Conservation (phyloP, 1,140 invertebrate genomes). For the Drosophila sproati region DNA sequence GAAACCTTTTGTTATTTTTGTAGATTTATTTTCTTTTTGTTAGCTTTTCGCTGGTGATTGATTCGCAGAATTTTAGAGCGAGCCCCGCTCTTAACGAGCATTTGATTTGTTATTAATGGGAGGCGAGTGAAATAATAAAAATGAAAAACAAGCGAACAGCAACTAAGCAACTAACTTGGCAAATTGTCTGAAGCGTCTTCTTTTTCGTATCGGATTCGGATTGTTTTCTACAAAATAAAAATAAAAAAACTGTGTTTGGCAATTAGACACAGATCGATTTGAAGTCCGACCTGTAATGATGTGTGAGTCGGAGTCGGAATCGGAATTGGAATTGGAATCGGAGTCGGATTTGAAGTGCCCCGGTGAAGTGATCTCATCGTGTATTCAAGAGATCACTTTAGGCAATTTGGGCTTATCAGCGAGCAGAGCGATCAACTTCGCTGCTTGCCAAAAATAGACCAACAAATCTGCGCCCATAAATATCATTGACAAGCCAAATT, state of each 20-base stretch:
- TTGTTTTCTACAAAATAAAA: neutral
- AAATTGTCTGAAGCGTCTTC: slow-evolving; percentile 4
- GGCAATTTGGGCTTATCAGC: slow-evolving; percentile 24
- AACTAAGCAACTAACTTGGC: slow-evolving; percentile 22
- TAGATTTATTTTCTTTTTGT: neutral
- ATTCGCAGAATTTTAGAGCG: slow-evolving; percentile 52
- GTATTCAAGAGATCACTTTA: neutral
- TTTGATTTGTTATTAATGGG: slow-evolving; percentile 73
- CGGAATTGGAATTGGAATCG: neutral
- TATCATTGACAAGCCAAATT: slow-evolving; percentile 35
- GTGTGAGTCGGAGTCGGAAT: neutral
- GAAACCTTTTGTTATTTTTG: neutral
- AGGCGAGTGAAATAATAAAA: slow-evolving; percentile 37
- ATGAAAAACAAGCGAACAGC: slow-evolving; percentile 19
- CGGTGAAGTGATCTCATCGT: slow-evolving; percentile 45
- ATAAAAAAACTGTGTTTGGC: slow-evolving; percentile 10
- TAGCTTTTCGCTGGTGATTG: slow-evolving; percentile 22
- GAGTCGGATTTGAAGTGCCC: neutral
- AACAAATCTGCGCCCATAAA: slow-evolving; percentile 40
- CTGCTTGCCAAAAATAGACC: slow-evolving; percentile 34
- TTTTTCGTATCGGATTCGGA: neutral
- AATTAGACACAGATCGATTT: slow-evolving; percentile 43
- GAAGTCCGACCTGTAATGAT: slow-evolving; percentile 15
- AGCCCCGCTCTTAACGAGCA: slow-evolving; percentile 59
- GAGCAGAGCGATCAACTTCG: slow-evolving; percentile 5